phyloP scores from a whole-genome alignment of 2,113 vertebrate genomes.

The Hippoglossus stenolepis region DNA sequence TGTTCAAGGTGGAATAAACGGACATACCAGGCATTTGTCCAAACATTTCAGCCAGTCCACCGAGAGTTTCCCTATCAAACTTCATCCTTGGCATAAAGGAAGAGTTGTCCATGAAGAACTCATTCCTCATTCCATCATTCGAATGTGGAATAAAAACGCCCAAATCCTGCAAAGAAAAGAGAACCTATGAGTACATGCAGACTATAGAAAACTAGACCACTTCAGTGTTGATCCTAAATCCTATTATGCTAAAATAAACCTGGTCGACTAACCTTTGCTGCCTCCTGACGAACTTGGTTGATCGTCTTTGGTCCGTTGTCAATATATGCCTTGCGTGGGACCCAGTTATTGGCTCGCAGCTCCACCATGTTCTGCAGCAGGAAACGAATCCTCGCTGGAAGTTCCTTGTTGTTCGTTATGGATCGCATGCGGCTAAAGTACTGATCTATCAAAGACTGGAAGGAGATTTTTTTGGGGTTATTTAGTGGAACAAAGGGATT shows the following conservation, averaged over 20 bases:
- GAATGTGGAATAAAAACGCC: constrained; percentile 97
- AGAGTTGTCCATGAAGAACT: constrained; percentile 96
- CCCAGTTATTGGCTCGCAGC: constrained; percentile 95
- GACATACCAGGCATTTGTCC: constrained; percentile 97
- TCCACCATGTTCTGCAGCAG: constrained; percentile 99
- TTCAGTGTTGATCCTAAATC: not conserved
- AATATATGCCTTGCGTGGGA: constrained; percentile 98
- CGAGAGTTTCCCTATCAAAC: constrained; percentile 95
- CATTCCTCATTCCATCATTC: constrained; percentile 91
- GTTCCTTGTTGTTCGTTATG: constrained; percentile 98
- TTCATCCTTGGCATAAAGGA: constrained; percentile 94
- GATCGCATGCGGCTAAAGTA: constrained; percentile 98
- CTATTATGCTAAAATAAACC: not conserved
- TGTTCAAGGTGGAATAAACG: accelerated
- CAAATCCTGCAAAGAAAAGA: constrained; percentile 86
- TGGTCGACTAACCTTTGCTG: constrained; percentile 88
- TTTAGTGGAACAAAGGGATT: not conserved
- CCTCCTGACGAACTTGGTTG: constrained; percentile 99
- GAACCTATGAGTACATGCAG: not conserved
- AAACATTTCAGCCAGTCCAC: constrained; percentile 99
- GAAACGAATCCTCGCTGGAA: constrained; percentile 99
- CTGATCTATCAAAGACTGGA: constrained; percentile 98
- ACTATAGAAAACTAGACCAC: not conserved
- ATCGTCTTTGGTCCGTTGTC: constrained; percentile 99
- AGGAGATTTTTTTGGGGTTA: not conserved